These are phyloP conservation scores for Smithornis capensis DNA, from an alignment of 2,113 vertebrate species.

Conservation along the genomic window DNA sequence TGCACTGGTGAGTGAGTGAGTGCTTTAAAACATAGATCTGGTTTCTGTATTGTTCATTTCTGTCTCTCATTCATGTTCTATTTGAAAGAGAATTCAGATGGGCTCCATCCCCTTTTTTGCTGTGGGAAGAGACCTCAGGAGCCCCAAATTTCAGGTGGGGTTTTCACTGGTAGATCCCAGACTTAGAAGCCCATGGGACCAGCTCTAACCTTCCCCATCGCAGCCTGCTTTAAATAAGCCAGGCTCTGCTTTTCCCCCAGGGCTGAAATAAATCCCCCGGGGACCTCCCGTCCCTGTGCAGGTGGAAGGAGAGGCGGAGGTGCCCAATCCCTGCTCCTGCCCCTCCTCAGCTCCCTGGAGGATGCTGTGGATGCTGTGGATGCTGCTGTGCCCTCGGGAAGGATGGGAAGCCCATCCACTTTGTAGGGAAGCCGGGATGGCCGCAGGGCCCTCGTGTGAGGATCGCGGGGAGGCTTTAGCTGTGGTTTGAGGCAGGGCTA, in stretches of 20 bases:
- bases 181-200: not conserved
- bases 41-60: not conserved
- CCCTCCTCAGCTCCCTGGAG: not conserved
- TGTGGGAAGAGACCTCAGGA: not conserved
- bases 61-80: not conserved
- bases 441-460: slow-evolving; percentile 33
- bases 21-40: not conserved
- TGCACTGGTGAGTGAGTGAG: not conserved
- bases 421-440: slow-evolving; percentile 38
- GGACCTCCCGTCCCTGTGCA: not conserved
- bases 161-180: not conserved
- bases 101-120: not conserved
- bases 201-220: not conserved
- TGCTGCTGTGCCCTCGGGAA: not conserved
- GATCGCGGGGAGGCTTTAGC: slow-evolving; percentile 32
- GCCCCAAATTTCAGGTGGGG: not conserved
- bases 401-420: slow-evolving; percentile 17
- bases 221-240: not conserved
- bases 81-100: not conserved
- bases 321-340: not conserved
- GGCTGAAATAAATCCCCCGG: not conserved
- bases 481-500: slow-evolving; percentile 32
- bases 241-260: not conserved
- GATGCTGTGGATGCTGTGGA: not conserved
- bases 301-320: not conserved